Conservation (phyloP, 1,140 invertebrate species). For the Calephelis nemesis region DNA sequence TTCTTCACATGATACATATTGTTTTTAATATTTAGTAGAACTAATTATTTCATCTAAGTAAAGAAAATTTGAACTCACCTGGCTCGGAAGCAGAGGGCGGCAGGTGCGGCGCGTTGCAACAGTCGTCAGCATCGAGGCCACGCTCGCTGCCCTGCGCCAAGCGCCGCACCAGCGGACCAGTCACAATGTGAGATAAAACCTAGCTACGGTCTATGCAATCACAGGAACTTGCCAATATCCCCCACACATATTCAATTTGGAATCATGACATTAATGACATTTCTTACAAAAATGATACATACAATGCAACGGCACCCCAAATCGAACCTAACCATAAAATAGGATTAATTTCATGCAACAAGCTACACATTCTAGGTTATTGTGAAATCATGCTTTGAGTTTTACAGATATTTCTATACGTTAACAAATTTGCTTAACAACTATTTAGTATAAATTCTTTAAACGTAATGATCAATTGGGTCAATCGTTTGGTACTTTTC, state of each 20-base stretch:
- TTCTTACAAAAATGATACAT: slow-evolving; percentile 9
- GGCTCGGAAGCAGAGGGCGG: slow-evolving; percentile 68
- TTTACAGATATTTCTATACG: slow-evolving; percentile 17
- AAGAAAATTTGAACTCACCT: slow-evolving; percentile 46
- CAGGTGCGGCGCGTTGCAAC: slow-evolving; percentile 78
- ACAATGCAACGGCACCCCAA: slow-evolving; percentile 26
- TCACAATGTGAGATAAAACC: slow-evolving; percentile 75
- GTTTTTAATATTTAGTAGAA: neutral
- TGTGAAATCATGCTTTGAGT: slow-evolving; percentile 29
- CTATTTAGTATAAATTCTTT: neutral
- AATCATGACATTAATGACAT: slow-evolving; percentile 12
- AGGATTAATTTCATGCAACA: slow-evolving; percentile 54
- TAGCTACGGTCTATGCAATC: slow-evolving; percentile 66
- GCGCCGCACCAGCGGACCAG: slow-evolving; percentile 78
- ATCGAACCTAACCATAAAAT: slow-evolving; percentile 38
- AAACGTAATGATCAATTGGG: neutral
- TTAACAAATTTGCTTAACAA: slow-evolving; percentile 24
- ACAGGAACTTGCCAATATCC: slow-evolving; percentile 47
- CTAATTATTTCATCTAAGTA: slow-evolving; percentile 5
- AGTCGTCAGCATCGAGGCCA: slow-evolving; percentile 83
- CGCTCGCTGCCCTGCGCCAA: slow-evolving; percentile 82
- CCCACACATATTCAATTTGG: slow-evolving; percentile 19
- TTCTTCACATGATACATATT: neutral
- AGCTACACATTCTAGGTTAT: slow-evolving; percentile 37
- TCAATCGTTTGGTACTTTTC: no score